These are phyloP conservation scores for Macrosteles quadrilineatus DNA, from an alignment of 1,140 invertebrate genomes.

Conservation along the genomic window DNA sequence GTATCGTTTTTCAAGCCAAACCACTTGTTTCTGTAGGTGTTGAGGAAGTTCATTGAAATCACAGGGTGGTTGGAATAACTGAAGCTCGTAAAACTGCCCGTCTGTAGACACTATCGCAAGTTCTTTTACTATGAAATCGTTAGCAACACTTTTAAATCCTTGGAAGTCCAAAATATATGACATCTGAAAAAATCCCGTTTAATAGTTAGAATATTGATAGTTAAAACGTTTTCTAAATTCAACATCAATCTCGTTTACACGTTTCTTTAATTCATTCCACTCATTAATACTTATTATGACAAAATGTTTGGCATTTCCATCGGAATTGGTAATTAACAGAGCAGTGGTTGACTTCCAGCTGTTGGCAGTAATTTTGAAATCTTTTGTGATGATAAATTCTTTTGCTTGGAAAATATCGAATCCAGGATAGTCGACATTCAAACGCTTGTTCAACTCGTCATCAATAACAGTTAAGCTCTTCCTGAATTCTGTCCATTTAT, in stretches of 20 bases:
- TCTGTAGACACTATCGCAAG: neutral
- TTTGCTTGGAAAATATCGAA: too few relatives aligned
- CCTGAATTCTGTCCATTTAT: conserved; percentile 5
- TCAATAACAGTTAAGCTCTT: neutral
- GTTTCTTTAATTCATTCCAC: too few relatives aligned
- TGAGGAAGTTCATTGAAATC: neutral
- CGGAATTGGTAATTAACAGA: too few relatives aligned
- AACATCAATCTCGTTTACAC: neutral
- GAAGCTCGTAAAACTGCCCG: neutral
- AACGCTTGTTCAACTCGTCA: too few relatives aligned
- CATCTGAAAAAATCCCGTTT: neutral
- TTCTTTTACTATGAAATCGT: conserved; percentile 11
- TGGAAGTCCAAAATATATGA: conserved; percentile 6
- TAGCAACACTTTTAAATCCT: conserved; percentile 2
- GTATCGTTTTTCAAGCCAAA: conserved; percentile 5
- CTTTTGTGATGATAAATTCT: too few relatives aligned
- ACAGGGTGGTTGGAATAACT: neutral
- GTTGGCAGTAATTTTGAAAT: too few relatives aligned
- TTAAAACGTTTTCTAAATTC: conserved; percentile 3
- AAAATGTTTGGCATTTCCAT: too few relatives aligned
- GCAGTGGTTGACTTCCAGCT: too few relatives aligned
- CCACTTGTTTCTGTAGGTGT: conserved; percentile 9
- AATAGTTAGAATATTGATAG: neutral
- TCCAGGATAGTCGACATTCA: too few relatives aligned
- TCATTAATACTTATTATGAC: too few relatives aligned